Base-by-base conservation (phyloP, 30 jellyfish, hydroid and myxozoan species). In the Aurelia aurita complex sp. Pacific region DNA sequence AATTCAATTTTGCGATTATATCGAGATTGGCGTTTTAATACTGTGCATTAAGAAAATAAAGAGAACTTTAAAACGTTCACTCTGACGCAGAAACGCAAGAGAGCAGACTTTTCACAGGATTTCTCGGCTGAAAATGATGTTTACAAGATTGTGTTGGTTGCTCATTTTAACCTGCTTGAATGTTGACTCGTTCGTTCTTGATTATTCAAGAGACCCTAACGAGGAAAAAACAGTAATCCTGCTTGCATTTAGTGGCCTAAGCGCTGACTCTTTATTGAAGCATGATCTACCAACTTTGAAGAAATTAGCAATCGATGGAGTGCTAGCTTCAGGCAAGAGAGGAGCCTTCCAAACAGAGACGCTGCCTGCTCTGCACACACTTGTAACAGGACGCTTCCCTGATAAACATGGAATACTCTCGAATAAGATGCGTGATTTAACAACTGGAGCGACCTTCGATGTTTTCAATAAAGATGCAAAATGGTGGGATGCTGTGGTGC, bases 401-500 rank as follows among this genome's bases (percentile, higher is more conserved):
- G 94, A 86, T 53, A 62, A 82, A 32, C 99, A 95, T 63, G 99
- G 98, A n/a, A 95, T 95, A 89, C 40, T 95, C 32, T 65, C 98
- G 42, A 95, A 95, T 66, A 81, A 76, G 61, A 95, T 95, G 97
- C 62, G 63, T 52, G 96, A 90, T 63, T 54, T 82, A 33, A 19
- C 67, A 51, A 73, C 66, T 42, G 85, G 91, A 32, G 96, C 72
- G 19, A 36, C n/a, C 38, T 95, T 89, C 74, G 94, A 86, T 62
- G 97, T 87, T n/a, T 17, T 69, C 10, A 82, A 73, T 76, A 69
- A 69, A 18, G 96, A 85, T 42, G 61, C 50, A 35, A 73, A 76
- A 66, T 95, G 99, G 99, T 95, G 98, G 97, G 75, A 74, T 50
- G 96, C 82, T 8, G 97, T 85, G 5, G 96, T 90, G 69, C 99